Evolutionary conservation across 2,797 vertebrate genomes (phyloP).

Genomic region (Borostomias antarcticus): DNA sequence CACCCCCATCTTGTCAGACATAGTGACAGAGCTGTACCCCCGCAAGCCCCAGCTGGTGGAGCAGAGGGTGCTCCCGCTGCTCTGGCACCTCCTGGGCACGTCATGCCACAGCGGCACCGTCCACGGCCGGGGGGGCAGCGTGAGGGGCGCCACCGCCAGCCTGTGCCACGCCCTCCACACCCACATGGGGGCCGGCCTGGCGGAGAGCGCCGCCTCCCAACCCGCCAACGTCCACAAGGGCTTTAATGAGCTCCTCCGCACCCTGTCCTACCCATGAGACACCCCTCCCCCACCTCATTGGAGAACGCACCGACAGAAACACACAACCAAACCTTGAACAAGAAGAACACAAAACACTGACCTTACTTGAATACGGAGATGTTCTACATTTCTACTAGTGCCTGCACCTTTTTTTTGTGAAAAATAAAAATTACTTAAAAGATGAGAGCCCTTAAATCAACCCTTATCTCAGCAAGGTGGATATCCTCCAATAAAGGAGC

Average conservation of each 20-base stretch:
- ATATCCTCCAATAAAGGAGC: slow-evolving; percentile 53
- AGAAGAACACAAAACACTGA: slow-evolving; percentile 52
- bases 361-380: slow-evolving; percentile 71
- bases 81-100: slow-evolving; percentile 90
- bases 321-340: slow-evolving; percentile 34
- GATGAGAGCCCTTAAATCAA: slow-evolving; percentile 27
- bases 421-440: slow-evolving; percentile 45
- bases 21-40: slow-evolving; percentile 83
- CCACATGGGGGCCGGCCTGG: slow-evolving; percentile 85
- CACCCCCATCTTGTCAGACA: neutral
- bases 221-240: slow-evolving; percentile 77
- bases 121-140: slow-evolving; percentile 79
- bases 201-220: slow-evolving; percentile 77
- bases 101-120: slow-evolving; percentile 78
- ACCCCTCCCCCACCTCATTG: neutral
- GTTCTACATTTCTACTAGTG: slow-evolving; percentile 73
- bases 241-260: slow-evolving; percentile 82
- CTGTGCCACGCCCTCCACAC: slow-evolving; percentile 82
- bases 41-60: slow-evolving; percentile 87
- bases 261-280: slow-evolving; percentile 45
- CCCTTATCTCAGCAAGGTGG: slow-evolving; percentile 61
- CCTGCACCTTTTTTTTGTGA: slow-evolving; percentile 74
- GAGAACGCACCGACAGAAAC: neutral
- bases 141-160: slow-evolving; percentile 78
- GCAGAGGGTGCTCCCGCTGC: slow-evolving; percentile 85